Base-by-base conservation (phyloP, 2,797 vertebrate species). In the Echiichthys vipera region DNA sequence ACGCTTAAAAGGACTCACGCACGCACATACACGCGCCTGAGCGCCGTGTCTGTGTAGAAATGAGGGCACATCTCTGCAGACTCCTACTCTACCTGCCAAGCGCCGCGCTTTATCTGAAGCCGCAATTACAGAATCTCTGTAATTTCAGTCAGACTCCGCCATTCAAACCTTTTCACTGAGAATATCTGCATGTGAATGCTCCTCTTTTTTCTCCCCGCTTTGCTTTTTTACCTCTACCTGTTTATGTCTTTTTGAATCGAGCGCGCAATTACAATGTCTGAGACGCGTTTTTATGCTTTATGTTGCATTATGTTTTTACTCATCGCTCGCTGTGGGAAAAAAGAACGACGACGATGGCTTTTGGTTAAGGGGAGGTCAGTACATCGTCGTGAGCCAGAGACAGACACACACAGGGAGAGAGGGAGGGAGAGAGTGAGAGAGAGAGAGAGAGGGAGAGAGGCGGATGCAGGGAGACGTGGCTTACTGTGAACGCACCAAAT, bases 41-140 rank as follows among this genome's bases (percentile, higher is more conserved):
- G 59, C 36, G 43, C 72, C 12, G 69, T 77, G 81, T 63, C 72
- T 43, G 72, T 78, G 89, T 81, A 70, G 85, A 91, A 91, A 92
- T 82, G 88, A 93, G 91, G 91, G 87, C 92, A 93, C 89, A 84
- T 92, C 90, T 93, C 91, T 87, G 86, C 87, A 91, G 87, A 92
- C 92, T 91, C 79, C 89, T 76, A 79, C 90, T 92, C 88, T 89
- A 92, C 92, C 91, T 92, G 91, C 91, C 89, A 90, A 91, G 84
- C 76, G 77, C 77, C 11, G 78, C 11, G 84, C 86, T 89, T 87
- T 85, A 89, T 91, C 84, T 86, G 84, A 89, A 88, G 89, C 86
- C 80, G 89, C 88, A 92, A 91, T 91, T 92, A 91, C 88, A 86
- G 81, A 88, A 91, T 90, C 88, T 92, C 82, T 91, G 88, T 92